Conservation (phyloP, 2,113 vertebrate species). For the Xenopus borealis region DNA sequence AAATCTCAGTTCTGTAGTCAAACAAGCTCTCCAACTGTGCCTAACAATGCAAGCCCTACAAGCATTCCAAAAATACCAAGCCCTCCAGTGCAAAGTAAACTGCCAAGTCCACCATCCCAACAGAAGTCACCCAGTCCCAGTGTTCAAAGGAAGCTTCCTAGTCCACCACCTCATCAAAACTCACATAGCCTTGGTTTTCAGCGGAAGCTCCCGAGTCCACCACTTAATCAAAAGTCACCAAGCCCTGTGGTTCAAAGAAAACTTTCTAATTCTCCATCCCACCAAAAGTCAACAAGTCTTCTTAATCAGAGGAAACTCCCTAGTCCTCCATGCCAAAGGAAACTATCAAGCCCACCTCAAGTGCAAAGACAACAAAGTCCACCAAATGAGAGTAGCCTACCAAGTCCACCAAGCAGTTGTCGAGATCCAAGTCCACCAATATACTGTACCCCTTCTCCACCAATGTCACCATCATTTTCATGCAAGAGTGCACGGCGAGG, state of each 20-base stretch:
- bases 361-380: conserved; percentile 57
- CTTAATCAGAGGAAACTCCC: conserved; percentile 53
- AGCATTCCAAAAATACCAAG: conserved; percentile 53
- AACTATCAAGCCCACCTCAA: conserved; percentile 51
- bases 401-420: conserved; percentile 53
- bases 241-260: conserved; percentile 52
- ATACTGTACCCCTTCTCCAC: conserved; percentile 64
- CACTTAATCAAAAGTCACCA: conserved; percentile 39
- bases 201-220: conserved; percentile 48
- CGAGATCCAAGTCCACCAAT: conserved; percentile 50
- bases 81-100: conserved; percentile 54
- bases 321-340: conserved; percentile 45
- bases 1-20: conserved; percentile 29
- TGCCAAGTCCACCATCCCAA: conserved; percentile 51
- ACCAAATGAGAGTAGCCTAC: conserved; percentile 52
- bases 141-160: conserved; percentile 54
- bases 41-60: conserved; percentile 55
- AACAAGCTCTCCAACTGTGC: conserved; percentile 4
- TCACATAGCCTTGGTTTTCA: conserved; percentile 31
- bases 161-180: conserved; percentile 45
- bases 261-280: conserved; percentile 50
- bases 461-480: conserved; percentile 64
- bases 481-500: conserved; percentile 60
- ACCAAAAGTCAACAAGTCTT: conserved; percentile 62
- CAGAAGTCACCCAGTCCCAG: conserved; percentile 50